Conservation (phyloP, 1,140 invertebrate species). For the Nylanderia fulva region DNA sequence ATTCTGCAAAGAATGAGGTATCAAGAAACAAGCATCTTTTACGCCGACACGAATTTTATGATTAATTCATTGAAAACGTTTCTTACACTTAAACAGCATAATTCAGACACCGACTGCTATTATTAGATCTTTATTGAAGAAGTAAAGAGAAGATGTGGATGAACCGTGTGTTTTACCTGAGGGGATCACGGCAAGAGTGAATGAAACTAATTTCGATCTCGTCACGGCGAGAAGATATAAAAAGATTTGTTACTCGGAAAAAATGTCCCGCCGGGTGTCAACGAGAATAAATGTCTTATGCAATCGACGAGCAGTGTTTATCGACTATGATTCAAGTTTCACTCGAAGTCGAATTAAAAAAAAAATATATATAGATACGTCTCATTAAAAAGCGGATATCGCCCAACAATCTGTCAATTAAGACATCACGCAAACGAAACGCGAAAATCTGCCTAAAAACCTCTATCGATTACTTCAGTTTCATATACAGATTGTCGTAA, state of each 20-base stretch:
- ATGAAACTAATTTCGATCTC: constrained; percentile 56
- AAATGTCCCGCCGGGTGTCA: constrained; percentile 48
- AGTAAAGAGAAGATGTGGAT: neutral
- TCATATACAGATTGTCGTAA: neutral
- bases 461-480: neutral
- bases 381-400: constrained; percentile 74
- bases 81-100: neutral
- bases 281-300: constrained; percentile 55
- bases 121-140: constrained; percentile 53
- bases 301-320: constrained; percentile 62
- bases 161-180: neutral
- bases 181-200: constrained; percentile 22
- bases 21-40: neutral
- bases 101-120: constrained; percentile 2
- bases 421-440: constrained; percentile 47
- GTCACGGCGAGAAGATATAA: constrained; percentile 57
- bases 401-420: constrained; percentile 70
- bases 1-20: constrained; percentile 3
- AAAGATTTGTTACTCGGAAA: constrained; percentile 54
- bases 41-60: constrained; percentile 9
- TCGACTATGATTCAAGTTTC: constrained; percentile 69
- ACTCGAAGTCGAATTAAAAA: constrained; percentile 53
- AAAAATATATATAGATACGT: constrained; percentile 57
- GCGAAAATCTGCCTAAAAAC: constrained; percentile 1
- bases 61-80: constrained; percentile 1